Evolutionary conservation across 2,888 invertebrate genomes (phyloP).

Genomic region (Pristionchus mayeri): DNA sequence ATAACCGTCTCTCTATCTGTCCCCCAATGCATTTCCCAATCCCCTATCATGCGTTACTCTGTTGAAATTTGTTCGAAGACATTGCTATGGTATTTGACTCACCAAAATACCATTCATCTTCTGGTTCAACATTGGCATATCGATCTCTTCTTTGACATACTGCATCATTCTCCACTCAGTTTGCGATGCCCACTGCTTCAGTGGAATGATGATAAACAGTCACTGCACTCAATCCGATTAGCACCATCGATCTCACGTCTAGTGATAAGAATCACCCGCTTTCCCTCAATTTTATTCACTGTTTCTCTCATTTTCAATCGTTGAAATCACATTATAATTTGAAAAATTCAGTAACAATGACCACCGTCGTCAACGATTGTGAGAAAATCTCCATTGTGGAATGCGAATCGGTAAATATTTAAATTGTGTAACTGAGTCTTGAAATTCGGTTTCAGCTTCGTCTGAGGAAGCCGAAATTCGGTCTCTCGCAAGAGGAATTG

Average conservation of each 20-base stretch:
- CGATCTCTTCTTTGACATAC: no score
- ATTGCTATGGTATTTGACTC: no score
- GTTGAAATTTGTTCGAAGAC: no score
- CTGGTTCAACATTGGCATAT: no score
- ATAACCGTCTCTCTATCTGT: no score
- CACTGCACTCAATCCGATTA: slow-evolving; percentile 16
- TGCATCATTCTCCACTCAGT: no score
- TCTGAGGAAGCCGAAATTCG: background rate
- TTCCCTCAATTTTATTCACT: background rate
- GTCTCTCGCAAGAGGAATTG: background rate
- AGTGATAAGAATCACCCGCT: slow-evolving; percentile 26
- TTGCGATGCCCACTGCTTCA: no score
- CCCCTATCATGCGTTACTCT: no score
- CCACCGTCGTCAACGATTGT: background rate
- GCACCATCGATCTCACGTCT: background rate
- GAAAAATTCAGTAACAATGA: no score
- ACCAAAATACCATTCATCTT: no score
- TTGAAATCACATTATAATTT: background rate
- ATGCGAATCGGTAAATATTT: background rate
- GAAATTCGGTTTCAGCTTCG: background rate
- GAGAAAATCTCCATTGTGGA: background rate
- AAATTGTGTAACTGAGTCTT: no score
- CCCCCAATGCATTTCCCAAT: no score
- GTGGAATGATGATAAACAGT: slow-evolving; percentile 24
- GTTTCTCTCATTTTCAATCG: background rate